Evolutionary conservation across 2,797 vertebrate genomes (phyloP), one percentile per base, ranked within the genome.

Genomic region (Adrianichthys oophorus): DNA sequence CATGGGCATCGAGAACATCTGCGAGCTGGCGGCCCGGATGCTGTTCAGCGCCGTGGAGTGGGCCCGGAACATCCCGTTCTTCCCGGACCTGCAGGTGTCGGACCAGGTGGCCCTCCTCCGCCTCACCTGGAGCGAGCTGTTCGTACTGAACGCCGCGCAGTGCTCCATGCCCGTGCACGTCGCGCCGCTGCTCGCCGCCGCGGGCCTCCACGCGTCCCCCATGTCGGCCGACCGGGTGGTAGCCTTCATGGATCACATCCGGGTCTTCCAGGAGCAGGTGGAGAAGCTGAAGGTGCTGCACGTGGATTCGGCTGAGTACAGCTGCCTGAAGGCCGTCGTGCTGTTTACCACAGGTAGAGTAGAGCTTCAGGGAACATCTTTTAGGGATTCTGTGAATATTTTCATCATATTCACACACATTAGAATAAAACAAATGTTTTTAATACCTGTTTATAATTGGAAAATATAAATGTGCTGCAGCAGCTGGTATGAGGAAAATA

Each of bases 1-100:
- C 88, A 95, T 98, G 95, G 96, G 97, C 87, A 98, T 98, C 48
- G 97, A 98, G 89, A 98, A 98, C 94, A 98, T 98, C 93, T 98
- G 96, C 65, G 96, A 98, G 93, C 92, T 98, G 87, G 96, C 96
- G 62, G 96, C 96, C 32, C 89, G 96, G 85, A 94, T 98, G 94
- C 94, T 98, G 55, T 98, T 98, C 92, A 96, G 95, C 76, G 96
- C 96, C 17, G 96, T 98, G 86, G 96, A 98, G 91, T 98, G 96
- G 96, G 96, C 96, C 75, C 92, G 96, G 66, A 97, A 97, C 93
- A 98, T 98, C 84, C 96, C 96, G 40, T 98, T 98, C 93, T 98
- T 98, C 90, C 96, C 96, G 45, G 95, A 98, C 89, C 93, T 98
- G 75, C 96, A 98, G 93, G 95, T 98, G 55, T 94, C 96, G 80